Evolutionary conservation across 2,113 vertebrate species (phyloP), one percentile per base, ranked within the genome.

Genomic region (Xenopus laevis): DNA sequence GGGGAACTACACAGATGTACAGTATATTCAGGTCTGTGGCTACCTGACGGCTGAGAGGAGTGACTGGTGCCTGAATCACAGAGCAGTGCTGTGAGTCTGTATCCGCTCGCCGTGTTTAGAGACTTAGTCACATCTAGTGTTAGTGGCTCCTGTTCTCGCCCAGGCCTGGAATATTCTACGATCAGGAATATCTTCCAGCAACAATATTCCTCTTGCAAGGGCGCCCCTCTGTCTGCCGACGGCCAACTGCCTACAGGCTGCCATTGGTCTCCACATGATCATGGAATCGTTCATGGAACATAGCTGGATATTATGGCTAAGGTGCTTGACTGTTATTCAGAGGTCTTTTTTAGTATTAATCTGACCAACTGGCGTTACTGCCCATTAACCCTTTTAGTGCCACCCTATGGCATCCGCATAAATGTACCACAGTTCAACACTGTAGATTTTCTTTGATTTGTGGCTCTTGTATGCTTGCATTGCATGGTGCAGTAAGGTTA

Each of bases 31-130:
- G 46, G 58, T 55, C 40, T 75, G 73, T 27, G 47, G 73, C 73
- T 61, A 63, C 73, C 73, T 75, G 65, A 6, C 52, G 40, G 44
- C 30, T 59, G 21, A 74, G 21, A 10, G 57, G 61, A 65, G 65
- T 75, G 73, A 75, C 50, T 59, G 50, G 72, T 33, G 55, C 50
- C 62, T 75, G 65, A 75, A 75, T 75, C 73, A 75, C 58, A 45
- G 13, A 69, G 73, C 46, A 23, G 4, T 18, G 66, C 58, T 20
- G 57, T 75, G 73, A 75, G 73, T 68, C 53, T 20, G 53, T 20
- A 46, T 57, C 33, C 33, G 52, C 53, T 62, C 65, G 52, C 50
- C 33, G 16, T 75, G 55, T 74, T 74, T 74, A 46, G 20, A 65
- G 58, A 57, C 40, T 58, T 77, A 70, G 30, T 77, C 66, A 76